Evolutionary conservation across 2,113 vertebrate genomes (phyloP).

Genomic region (Camelus dromedarius): DNA sequence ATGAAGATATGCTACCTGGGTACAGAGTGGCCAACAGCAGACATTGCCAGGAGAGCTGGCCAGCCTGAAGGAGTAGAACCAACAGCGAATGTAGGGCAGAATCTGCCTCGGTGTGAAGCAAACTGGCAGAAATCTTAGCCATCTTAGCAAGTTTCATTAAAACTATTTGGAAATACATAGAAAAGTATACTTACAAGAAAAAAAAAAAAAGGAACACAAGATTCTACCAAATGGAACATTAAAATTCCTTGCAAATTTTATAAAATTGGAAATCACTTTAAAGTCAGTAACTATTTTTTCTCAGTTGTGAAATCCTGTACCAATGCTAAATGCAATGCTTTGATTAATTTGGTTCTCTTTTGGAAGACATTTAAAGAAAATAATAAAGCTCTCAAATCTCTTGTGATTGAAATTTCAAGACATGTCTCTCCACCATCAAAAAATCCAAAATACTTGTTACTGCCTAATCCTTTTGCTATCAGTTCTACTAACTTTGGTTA

Average conservation of each 20-base stretch:
- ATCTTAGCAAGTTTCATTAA: neutral
- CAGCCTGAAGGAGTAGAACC: neutral
- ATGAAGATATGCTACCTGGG: neutral
- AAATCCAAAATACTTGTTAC: neutral
- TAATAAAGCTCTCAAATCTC: neutral
- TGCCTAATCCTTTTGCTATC: neutral
- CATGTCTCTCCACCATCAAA: neutral
- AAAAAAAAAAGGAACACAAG: neutral
- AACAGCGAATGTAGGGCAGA: neutral
- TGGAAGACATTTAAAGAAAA: conserved; percentile 31
- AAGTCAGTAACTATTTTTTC: neutral
- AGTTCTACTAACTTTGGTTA: neutral
- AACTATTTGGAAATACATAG: conserved; percentile 7
- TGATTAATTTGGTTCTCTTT: conserved; percentile 32
- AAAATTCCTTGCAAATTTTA: neutral
- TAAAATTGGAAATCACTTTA: conserved; percentile 37
- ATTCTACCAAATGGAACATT: conserved; percentile 34
- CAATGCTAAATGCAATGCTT: neutral
- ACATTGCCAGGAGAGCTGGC: neutral
- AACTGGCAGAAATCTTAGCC: neutral
- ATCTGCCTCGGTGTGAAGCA: neutral
- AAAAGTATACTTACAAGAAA: neutral
- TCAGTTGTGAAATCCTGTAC: conserved; percentile 10
- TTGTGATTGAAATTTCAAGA: neutral
- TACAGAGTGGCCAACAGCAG: neutral